Evolutionary conservation across 2,888 invertebrate genomes (phyloP).

Genomic region (Cheilosia vulpina): DNA sequence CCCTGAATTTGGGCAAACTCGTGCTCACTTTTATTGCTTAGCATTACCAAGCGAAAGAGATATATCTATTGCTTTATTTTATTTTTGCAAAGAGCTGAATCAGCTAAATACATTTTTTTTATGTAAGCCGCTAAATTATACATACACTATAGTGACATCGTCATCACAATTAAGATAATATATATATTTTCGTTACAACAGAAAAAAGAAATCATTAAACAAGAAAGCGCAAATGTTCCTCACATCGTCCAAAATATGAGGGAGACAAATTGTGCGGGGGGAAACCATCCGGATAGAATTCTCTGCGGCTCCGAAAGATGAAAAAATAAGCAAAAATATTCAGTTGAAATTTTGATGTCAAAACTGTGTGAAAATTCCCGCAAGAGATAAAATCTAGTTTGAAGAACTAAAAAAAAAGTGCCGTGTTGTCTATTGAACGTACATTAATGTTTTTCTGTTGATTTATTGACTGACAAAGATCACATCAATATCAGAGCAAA

Average conservation of each 20-base stretch:
- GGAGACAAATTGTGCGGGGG: constrained; percentile 7
- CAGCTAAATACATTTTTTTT: too few species aligned
- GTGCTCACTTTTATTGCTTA: too few species aligned
- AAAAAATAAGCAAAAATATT: constrained; percentile 44
- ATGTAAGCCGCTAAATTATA: neutral
- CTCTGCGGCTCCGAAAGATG: constrained; percentile 41
- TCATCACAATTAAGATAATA: constrained; percentile 23
- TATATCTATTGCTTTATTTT: too few species aligned
- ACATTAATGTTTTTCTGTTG: neutral
- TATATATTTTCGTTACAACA: neutral
- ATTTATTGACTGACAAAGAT: constrained; percentile 37
- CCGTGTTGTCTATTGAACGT: constrained; percentile 1
- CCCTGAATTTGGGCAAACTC: too few species aligned
- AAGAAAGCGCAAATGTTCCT: constrained; percentile 8
- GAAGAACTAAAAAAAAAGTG: constrained; percentile 21
- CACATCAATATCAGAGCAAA: constrained; percentile 8
- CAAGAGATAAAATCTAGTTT: constrained; percentile 9
- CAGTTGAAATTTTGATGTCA: constrained; percentile 61
- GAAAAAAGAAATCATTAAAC: too few species aligned
- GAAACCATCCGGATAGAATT: constrained; percentile 4
- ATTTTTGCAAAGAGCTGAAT: too few species aligned
- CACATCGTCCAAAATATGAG: constrained; percentile 3
- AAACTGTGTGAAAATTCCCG: constrained; percentile 44
- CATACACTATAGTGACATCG: constrained; percentile 17
- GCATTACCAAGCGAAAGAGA: too few species aligned